Evolutionary conservation across 2,797 vertebrate species (phyloP).

Genomic region (Alca torda): DNA sequence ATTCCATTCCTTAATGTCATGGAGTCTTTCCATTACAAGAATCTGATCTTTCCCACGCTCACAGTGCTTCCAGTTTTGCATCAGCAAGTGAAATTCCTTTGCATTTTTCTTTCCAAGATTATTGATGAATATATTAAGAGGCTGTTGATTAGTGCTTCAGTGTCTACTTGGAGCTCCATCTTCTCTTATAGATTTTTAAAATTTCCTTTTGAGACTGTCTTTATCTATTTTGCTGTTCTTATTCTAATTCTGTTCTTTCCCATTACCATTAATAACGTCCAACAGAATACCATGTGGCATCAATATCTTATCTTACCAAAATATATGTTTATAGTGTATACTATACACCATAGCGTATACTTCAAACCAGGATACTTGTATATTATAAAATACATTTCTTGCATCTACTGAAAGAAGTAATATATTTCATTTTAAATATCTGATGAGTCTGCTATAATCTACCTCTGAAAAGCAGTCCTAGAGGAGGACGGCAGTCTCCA

Average conservation of each 20-base stretch:
- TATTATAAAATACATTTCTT: not conserved
- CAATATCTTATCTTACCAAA: not conserved
- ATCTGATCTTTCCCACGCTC: not conserved
- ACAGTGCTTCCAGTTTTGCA: not conserved
- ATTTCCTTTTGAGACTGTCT: not conserved
- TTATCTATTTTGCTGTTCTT: not conserved
- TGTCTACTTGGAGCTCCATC: not conserved
- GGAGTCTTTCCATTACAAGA: not conserved
- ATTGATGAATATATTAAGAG: not conserved
- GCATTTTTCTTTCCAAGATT: not conserved
- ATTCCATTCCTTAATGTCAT: constrained; percentile 5
- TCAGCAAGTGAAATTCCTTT: not conserved
- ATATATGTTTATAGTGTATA: not conserved
- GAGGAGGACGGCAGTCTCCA: not conserved
- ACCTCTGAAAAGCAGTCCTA: not conserved
- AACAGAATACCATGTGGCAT: not conserved
- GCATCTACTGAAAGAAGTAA: not conserved
- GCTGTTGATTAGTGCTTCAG: not conserved
- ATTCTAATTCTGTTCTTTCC: not conserved
- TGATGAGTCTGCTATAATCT: not conserved
- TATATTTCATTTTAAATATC: not conserved
- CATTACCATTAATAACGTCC: not conserved
- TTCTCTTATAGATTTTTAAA: not conserved
- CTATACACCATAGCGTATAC: accelerated
- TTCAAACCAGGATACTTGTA: not conserved